These are phyloP conservation scores for Drosophila lini DNA, from an alignment of 1,140 invertebrate genomes.

Conservation along the genomic window DNA sequence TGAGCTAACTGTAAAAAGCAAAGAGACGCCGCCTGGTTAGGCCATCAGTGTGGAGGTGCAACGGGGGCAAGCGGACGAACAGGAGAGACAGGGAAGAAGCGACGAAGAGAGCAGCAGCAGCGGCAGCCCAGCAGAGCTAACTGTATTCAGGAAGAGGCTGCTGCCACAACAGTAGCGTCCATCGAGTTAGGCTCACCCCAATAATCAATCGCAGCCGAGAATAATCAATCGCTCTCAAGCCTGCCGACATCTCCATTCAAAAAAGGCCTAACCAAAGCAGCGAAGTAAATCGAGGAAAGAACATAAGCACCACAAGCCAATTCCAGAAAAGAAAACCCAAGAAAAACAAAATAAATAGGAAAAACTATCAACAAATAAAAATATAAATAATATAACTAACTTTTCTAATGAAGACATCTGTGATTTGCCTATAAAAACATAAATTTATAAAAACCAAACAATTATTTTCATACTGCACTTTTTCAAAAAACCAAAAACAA, in stretches of 20 bases:
- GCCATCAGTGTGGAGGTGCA: conserved; percentile 79
- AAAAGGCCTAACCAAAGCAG: conserved; percentile 53
- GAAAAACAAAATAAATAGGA: conserved; percentile 4
- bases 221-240: conserved; percentile 36
- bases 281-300: conserved; percentile 2
- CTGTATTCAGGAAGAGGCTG: conserved; percentile 20
- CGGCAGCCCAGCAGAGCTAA: conserved; percentile 13
- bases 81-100: conserved; percentile 10
- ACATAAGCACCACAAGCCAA: conserved; percentile 7
- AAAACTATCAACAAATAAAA: conserved; percentile 17
- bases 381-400: conserved; percentile 41
- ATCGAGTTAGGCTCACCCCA: conserved; percentile 23
- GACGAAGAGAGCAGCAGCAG: conserved; percentile 4
- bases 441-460: conserved; percentile 55
- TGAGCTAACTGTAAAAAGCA: conserved; percentile 33
- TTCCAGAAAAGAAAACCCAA: conserved; percentile 8
- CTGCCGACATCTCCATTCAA: conserved; percentile 64
- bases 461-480: conserved; percentile 79
- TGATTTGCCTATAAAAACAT: conserved; percentile 62
- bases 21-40: conserved; percentile 68
- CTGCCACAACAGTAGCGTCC: conserved; percentile 36
- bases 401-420: conserved; percentile 71
- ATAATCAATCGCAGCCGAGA: conserved; percentile 25
- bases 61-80: conserved; percentile 48
- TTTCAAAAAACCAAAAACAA: conserved; percentile 49